Evolutionary conservation across 2,888 invertebrate species (phyloP), one percentile per base, ranked within the genome.

Genomic region (Eilema sororculum): DNA sequence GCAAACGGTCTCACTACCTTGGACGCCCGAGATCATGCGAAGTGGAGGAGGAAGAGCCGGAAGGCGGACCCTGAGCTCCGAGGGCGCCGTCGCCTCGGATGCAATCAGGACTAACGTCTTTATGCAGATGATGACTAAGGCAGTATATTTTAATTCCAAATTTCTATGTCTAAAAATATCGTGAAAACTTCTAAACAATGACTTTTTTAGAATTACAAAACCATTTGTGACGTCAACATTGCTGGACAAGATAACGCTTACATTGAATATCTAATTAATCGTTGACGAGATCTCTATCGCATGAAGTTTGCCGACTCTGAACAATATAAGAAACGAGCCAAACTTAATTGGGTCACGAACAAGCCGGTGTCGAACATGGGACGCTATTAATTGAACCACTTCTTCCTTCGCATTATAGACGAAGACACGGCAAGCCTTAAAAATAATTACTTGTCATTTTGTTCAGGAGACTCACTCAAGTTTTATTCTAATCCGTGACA

Each of bases 281-380:
- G 75, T 75, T 78, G 78, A 82, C 69, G 77, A 78, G 64, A 76
- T 77, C 76, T 77, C 77, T 72, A 80, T 69, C 68, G 77, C 30
- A 76, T 79, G 74, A 82, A 86, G 80, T 85, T 78, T 80, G 78
- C 77, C 75, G 81, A 86, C 79, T 84, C 84, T 79, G 87, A 84
- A 88, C 87, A 89, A 88, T 88, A 87, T 87, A 88, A 89, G 89
- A 89, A 90, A 89, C 84, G 89, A 85, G 84, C 84, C 81, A 73
- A 83, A 86, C 85, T 88, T 90, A 93, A 93, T 93, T 93, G 90
- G 93, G 92, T 93, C 93, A 93, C 93, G 93, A 91, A 87, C 89
- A 80, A 86, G 86, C 83, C 88, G 85, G 85, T 91, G 91, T 92
- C 89, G 91, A 90, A 91, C 91, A 91, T 89, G 87, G 89, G 84